phyloP scores from a whole-genome alignment of 2,888 invertebrate genomes.

The Macaria notata region DNA sequence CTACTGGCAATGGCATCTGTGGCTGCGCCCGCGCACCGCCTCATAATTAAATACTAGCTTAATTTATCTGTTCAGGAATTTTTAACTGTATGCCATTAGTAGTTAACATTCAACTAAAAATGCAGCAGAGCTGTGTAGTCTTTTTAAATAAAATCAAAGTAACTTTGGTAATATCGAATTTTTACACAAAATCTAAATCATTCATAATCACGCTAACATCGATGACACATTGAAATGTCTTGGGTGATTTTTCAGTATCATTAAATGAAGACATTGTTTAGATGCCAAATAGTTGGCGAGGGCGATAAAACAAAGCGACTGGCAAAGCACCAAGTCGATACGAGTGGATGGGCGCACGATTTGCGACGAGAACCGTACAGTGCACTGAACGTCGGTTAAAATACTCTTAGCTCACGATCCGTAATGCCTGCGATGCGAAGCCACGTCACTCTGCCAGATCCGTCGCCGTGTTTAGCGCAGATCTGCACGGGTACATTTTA shows the following conservation, averaged over 20 bases:
- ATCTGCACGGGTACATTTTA: conserved; percentile 77
- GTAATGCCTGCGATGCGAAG: conserved; percentile 9
- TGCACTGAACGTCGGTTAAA: conserved; percentile 32
- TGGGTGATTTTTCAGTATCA: conserved; percentile 69
- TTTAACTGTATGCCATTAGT: no score
- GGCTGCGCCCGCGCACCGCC: conserved; percentile 32
- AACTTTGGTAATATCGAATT: no score
- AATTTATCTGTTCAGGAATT: conserved; percentile 18
- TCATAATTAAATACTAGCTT: conserved; percentile 40
- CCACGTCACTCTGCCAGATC: conserved; percentile 8
- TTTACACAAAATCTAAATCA: no score
- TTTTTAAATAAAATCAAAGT: no score
- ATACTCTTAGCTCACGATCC: conserved; percentile 34
- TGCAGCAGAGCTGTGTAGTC: no score
- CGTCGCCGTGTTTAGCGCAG: conserved; percentile 54
- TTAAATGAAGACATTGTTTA: conserved; percentile 76
- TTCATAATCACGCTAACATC: conserved; percentile 22
- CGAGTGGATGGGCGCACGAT: conserved; percentile 71
- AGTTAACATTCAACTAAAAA: no score
- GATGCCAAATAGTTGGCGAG: conserved; percentile 76
- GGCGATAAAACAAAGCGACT: conserved; percentile 75
- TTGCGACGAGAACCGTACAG: conserved; percentile 51
- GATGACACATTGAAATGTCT: conserved; percentile 68
- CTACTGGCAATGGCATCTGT: conserved; percentile 26
- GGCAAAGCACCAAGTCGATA: conserved; percentile 76